phyloP scores from a whole-genome alignment of 1,140 invertebrate species.

The Cydia pomonella region DNA sequence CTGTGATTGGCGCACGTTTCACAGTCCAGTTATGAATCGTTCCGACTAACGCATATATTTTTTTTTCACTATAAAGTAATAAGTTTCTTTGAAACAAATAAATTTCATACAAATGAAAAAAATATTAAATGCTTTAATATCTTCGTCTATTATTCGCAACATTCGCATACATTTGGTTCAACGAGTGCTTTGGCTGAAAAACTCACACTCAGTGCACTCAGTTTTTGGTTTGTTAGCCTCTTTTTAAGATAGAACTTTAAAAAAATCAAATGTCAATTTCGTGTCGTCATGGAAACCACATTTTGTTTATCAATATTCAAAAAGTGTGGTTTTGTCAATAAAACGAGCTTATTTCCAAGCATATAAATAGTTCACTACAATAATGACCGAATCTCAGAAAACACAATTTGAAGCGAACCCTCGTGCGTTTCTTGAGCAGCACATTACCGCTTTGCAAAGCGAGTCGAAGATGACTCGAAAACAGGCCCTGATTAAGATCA shows the following conservation, averaged over 20 bases:
- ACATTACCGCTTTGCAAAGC: constrained; percentile 65
- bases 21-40: constrained; percentile 20
- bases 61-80: too few relatives aligned
- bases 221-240: neutral
- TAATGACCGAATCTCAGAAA: constrained; percentile 49
- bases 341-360: neutral
- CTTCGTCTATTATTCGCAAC: neutral
- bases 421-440: constrained; percentile 55
- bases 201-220: too few relatives aligned
- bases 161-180: neutral
- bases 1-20: constrained; percentile 76
- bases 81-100: too few relatives aligned
- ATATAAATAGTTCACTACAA: constrained; percentile 7
- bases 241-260: neutral
- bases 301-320: constrained; percentile 43
- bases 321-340: constrained; percentile 44
- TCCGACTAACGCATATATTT: neutral
- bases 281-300: constrained; percentile 52
- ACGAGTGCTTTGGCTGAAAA: too few relatives aligned
- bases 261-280: constrained; percentile 17
- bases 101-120: neutral
- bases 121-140: neutral
- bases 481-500: constrained; percentile 62
- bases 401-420: constrained; percentile 57
- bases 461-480: constrained; percentile 69